Evolutionary conservation across 2,113 vertebrate species (phyloP), one percentile per base, ranked within the genome.

Genomic region (Embiotoca jacksoni): DNA sequence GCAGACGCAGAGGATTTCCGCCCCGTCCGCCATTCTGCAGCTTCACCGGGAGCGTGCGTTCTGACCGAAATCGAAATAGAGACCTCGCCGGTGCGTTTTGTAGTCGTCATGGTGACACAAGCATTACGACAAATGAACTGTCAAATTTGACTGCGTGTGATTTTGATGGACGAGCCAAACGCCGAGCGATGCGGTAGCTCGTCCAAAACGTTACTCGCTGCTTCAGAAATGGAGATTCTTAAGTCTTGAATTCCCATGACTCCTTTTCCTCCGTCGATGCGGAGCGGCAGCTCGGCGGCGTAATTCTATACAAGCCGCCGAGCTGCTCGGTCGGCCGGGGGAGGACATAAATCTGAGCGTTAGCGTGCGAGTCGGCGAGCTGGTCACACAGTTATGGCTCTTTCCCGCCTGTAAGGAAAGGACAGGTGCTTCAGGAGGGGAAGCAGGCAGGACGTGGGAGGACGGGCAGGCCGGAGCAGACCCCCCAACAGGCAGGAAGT

Each of bases 1-100:
- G 65, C 70, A 84, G 89, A 88, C 73, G 80, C 59, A 76, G 64
- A 90, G 86, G 88, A 92, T 92, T 92, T 92, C 91, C 90, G 93
- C 85, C 77, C 76, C 64, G 55, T 23, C 59, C 31, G 60, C 65
- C 47, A 49, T 68, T 68, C 52, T 56, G 50, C 57, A 64, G 64
- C 35, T 23, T 23, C 23, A 23, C 23, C 23, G 23, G 23, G 23
- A 23, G 23, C 23, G 23, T 23, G 23, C 23, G 23, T 23, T 23
- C 23, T 23, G 23, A 23, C 23, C 23, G 23, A 23, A 23, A 23
- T 1, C 23, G 23, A 23, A 23, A 23, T 23, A 23, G 1, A 23
- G 23, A 23, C 23, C 23, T 23, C 23, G 23, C 23, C 23, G 23
- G 23, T 23, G 23, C 23, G 23, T 23, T 23, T 23, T 23, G 23